These are phyloP conservation scores for Drosophila oshimai DNA, from an alignment of 1,140 invertebrate species.

Conservation along the genomic window DNA sequence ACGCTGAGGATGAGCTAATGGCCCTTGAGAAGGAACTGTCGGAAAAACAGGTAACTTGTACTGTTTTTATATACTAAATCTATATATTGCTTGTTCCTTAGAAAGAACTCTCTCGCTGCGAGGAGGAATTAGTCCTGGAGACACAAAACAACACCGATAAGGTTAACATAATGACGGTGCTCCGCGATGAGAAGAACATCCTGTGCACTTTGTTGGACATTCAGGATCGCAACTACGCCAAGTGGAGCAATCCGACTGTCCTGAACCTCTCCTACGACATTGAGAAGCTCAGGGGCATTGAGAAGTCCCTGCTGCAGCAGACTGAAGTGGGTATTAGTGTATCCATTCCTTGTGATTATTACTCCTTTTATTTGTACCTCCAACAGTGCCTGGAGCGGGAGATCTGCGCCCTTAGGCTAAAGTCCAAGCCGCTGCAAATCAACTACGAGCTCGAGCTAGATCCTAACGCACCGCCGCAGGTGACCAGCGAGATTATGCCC, in stretches of 20 bases:
- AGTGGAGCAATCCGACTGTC: constrained; percentile 58
- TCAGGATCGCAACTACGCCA: constrained; percentile 80
- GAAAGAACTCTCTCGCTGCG: constrained; percentile 80
- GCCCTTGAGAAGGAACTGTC: constrained; percentile 77
- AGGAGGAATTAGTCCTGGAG: constrained; percentile 67
- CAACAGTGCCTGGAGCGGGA: constrained; percentile 72
- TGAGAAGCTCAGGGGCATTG: constrained; percentile 74
- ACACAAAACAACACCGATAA: constrained; percentile 85
- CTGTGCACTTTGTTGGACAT: constrained; percentile 81
- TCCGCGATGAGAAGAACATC: constrained; percentile 85
- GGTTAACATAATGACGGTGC: constrained; percentile 84
- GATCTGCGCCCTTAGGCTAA: constrained; percentile 72
- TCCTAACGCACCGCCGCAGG: background rate
- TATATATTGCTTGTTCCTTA: background rate
- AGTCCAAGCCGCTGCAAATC: constrained; percentile 75
- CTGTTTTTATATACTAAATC: constrained; percentile 37
- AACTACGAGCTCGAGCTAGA: constrained; percentile 40
- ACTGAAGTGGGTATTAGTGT: constrained; percentile 67
- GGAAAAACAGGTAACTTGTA: constrained; percentile 26
- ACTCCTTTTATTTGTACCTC: background rate
- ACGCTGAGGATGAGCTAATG: constrained; percentile 83
- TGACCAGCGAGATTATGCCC: constrained; percentile 19
- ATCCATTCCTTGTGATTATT: background rate
- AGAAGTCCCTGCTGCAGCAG: constrained; percentile 74
- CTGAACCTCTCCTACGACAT: constrained; percentile 80